These are phyloP conservation scores for Anoplolepis gracilipes DNA, from an alignment of 1,140 invertebrate genomes.

Conservation along the genomic window DNA sequence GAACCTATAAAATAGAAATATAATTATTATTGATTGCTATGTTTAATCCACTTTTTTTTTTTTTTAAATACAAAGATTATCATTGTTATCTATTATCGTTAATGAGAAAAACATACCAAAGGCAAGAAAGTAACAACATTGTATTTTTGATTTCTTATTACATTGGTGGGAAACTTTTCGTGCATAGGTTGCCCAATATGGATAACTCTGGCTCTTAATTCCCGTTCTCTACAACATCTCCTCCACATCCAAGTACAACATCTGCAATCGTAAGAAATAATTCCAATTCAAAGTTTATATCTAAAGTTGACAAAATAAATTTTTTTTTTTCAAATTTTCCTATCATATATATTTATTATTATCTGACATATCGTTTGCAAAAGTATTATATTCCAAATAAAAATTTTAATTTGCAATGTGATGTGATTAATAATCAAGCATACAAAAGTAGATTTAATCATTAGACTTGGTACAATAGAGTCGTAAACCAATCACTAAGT, in stretches of 20 bases:
- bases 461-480: too few relatives aligned
- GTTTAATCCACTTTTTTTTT: neutral
- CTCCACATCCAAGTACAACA: conserved; percentile 89
- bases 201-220: conserved; percentile 89
- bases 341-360: neutral
- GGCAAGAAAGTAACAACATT: conserved; percentile 99
- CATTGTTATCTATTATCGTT: too few relatives aligned
- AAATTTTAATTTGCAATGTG: neutral
- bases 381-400: neutral
- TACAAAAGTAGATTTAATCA: neutral
- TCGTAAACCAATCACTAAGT: too few relatives aligned
- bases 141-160: conserved; percentile 99
- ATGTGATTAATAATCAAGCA: neutral
- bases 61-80: neutral
- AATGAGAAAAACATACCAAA: conserved; percentile 88
- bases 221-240: conserved; percentile 89
- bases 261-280: conserved; percentile 42
- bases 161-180: conserved; percentile 97
- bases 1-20: conserved; percentile 87
- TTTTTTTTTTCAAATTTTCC: neutral
- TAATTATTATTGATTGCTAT: neutral
- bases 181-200: conserved; percentile 88
- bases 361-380: neutral
- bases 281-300: neutral
- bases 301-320: conserved; percentile 3